phyloP scores from a whole-genome alignment of 2,797 vertebrate genomes.

The Ptychobarbus kaznakovi region DNA sequence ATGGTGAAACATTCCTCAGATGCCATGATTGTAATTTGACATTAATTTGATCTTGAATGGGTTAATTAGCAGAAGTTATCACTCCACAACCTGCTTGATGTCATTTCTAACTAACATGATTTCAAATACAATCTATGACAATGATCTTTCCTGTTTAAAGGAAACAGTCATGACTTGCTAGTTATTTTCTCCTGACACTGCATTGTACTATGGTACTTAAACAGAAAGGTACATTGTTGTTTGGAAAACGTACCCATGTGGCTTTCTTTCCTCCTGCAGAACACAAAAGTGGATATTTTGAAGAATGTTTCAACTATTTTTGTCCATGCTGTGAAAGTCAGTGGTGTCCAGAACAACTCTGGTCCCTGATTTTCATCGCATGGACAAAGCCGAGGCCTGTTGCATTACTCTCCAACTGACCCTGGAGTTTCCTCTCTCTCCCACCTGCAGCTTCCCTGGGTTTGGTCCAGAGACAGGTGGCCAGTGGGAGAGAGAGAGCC shows the following conservation, averaged over 20 bases:
- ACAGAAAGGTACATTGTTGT: neutral
- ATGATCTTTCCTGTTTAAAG: neutral
- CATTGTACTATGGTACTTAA: neutral
- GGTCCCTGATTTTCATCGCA: neutral
- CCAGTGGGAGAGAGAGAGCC: constrained; percentile 70
- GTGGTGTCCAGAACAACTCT: neutral
- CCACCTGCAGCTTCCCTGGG: constrained; percentile 62
- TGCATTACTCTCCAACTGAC: constrained; percentile 60
- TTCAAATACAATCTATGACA: neutral
- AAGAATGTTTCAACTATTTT: neutral
- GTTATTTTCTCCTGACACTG: neutral
- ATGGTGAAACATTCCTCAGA: neutral
- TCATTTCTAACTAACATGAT: neutral
- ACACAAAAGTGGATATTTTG: neutral
- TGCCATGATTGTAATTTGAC: neutral
- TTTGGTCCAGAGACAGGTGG: constrained; percentile 75
- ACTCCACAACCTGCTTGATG: neutral
- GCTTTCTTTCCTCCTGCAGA: neutral
- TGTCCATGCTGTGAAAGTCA: neutral
- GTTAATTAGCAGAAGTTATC: neutral
- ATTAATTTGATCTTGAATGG: neutral
- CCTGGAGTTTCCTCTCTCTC: constrained; percentile 54
- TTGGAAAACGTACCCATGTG: neutral
- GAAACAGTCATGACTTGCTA: neutral
- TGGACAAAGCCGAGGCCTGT: constrained; percentile 36